These are phyloP conservation scores for Procambarus clarkii DNA, from an alignment of 1,140 invertebrate species.

Conservation along the genomic window DNA sequence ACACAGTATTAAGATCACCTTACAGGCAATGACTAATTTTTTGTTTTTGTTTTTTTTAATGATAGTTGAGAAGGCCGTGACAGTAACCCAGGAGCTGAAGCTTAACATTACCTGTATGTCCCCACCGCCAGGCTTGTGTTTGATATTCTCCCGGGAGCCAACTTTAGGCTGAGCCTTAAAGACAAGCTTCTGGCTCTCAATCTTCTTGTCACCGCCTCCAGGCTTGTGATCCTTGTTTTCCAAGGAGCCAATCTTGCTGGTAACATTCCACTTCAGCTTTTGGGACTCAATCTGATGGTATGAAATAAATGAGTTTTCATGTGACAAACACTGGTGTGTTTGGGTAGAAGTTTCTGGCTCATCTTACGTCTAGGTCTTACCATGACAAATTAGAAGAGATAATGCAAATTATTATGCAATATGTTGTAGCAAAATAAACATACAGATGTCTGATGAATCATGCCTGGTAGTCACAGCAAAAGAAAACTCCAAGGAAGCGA, in stretches of 20 bases:
- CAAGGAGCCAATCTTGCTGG: slow-evolving; percentile 93
- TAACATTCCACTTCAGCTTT: slow-evolving; percentile 94
- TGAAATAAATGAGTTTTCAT: background rate
- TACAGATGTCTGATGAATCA: background rate
- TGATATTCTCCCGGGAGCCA: slow-evolving; percentile 92
- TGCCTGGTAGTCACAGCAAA: background rate
- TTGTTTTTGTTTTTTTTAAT: too few relatives aligned
- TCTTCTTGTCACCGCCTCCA: slow-evolving; percentile 94
- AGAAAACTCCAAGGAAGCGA: background rate
- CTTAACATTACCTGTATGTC: slow-evolving; percentile 86
- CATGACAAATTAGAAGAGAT: background rate
- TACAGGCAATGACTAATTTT: too few relatives aligned
- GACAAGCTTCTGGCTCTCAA: slow-evolving; percentile 90
- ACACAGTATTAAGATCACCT: too few relatives aligned
- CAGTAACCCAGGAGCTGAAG: background rate
- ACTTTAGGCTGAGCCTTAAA: slow-evolving; percentile 96
- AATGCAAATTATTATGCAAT: background rate
- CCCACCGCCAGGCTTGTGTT: slow-evolving; percentile 93
- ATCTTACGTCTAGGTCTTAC: background rate
- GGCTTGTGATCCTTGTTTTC: slow-evolving; percentile 95
- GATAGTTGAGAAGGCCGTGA: too few relatives aligned
- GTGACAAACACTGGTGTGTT: background rate
- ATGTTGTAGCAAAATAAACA: background rate
- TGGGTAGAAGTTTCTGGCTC: background rate
- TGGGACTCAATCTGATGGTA: slow-evolving; percentile 84